These are phyloP conservation scores for Autographa pulchrina DNA, from an alignment of 2,888 invertebrate species.

Conservation along the genomic window DNA sequence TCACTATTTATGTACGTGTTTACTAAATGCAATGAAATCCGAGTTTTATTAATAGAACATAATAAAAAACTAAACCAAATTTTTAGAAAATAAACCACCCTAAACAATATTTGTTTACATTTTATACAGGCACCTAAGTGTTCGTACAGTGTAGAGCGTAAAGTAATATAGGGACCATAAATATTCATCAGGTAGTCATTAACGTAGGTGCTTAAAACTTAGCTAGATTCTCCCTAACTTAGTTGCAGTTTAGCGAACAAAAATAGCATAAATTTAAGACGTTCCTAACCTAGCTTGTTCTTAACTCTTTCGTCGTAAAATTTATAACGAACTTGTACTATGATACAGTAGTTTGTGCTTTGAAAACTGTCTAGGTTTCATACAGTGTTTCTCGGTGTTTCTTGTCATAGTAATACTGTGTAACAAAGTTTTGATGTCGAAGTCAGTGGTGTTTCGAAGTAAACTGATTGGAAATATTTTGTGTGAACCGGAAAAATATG, in stretches of 20 bases:
- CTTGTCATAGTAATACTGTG: constrained; percentile 22
- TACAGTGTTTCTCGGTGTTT: constrained; percentile 32
- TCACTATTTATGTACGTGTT: background rate
- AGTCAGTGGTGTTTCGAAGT: background rate
- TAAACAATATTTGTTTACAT: background rate
- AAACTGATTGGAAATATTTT: background rate
- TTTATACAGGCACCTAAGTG: background rate
- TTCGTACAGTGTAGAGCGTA: constrained; percentile 23
- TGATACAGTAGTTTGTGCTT: constrained; percentile 38
- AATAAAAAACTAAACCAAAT: too few relatives aligned
- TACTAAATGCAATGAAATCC: too few relatives aligned
- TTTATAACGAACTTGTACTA: constrained; percentile 45
- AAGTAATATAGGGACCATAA: constrained; percentile 52
- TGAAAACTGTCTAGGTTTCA: constrained; percentile 26
- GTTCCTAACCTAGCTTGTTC: constrained; percentile 42
- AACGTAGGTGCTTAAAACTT: constrained; percentile 55
- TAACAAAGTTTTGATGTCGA: constrained; percentile 15
- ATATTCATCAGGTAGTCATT: constrained; percentile 59
- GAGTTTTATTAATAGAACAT: background rate
- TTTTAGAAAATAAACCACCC: background rate
- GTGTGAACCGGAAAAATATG: background rate
- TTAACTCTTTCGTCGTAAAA: constrained; percentile 42
- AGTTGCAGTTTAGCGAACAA: constrained; percentile 42
- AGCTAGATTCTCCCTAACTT: constrained; percentile 46
- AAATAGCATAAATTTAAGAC: constrained; percentile 43